Percentiles rank a stretch among this genome's conserved stretches.
phyloP scores from a whole-genome alignment of 1,140 invertebrate genomes.

The Forficula auricularia region DNA sequence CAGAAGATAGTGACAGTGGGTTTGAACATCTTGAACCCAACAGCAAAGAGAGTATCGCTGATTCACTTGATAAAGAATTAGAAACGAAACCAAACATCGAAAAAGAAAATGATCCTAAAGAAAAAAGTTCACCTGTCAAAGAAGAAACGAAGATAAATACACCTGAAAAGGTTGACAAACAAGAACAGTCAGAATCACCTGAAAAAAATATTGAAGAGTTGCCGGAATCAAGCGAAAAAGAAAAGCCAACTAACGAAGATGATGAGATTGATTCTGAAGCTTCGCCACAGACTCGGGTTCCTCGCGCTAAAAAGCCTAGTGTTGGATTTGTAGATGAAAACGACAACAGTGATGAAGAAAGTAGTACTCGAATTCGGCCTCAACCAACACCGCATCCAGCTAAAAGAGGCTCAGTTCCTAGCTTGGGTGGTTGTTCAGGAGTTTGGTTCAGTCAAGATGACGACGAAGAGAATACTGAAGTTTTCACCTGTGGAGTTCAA shows the following conservation, averaged over 20 bases:
- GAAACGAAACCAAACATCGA: neutral
- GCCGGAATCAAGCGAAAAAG: neutral
- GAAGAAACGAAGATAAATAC: conserved; percentile 6
- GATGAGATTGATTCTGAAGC: conserved; percentile 7
- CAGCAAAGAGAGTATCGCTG: conserved; percentile 27
- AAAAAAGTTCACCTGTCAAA: conserved; percentile 4
- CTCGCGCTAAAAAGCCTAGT: conserved; percentile 21
- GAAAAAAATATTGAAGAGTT: neutral
- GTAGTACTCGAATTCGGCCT: conserved; percentile 18
- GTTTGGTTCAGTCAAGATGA: conserved; percentile 16
- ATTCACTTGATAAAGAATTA: conserved; percentile 20
- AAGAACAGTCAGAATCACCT: neutral
- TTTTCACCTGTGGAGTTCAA: conserved; percentile 31
- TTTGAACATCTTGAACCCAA: conserved; percentile 23
- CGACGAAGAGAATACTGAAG: conserved; percentile 15
- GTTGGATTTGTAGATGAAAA: conserved; percentile 20
- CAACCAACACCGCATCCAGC: conserved; percentile 22
- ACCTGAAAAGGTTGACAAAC: conserved; percentile 20
- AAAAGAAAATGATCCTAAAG: neutral
- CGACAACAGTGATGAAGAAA: conserved; percentile 23
- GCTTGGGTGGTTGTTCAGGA: conserved; percentile 20
- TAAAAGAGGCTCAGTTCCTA: conserved; percentile 18
- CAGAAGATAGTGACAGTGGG: conserved; percentile 13
- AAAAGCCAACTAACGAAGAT: neutral
- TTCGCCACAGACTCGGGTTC: conserved; percentile 15